Evolutionary conservation across 2,888 invertebrate genomes (phyloP), one percentile per base, ranked within the genome.

Genomic region (Drosophila algonquin): DNA sequence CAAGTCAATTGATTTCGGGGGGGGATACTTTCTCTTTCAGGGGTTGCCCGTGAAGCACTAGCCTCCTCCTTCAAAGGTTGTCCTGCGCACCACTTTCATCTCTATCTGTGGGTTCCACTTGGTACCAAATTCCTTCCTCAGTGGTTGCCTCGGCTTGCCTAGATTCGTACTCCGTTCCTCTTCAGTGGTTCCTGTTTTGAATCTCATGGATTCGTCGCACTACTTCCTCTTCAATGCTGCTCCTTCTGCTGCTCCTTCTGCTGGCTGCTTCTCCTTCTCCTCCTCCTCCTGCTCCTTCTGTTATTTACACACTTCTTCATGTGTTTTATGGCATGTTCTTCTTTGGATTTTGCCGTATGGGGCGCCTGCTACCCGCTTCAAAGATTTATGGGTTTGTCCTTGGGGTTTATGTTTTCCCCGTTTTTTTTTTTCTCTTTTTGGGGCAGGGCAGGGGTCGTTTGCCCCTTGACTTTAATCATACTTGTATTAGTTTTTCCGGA

Each of bases 271-370:
- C 30, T 21, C 2, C 16, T 32, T 5, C 24, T 21, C 32, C 72
- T 63, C 46, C 32, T 21, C 2, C 8, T 30, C 40, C 32, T 21
- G 58, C 63, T 59, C 58, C 55, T 55, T 74, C 47, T 73, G 77
- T 82, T 84, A 87, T 84, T 84, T 84, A 87, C 87, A 84, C 87
- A 85, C 76, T 67, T 73, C 80, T 81, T 85, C 82, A 79, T 85
- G 82, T 85, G 87, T 87, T 84, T 84, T 84, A 87, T 87, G 82
- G 85, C 82, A 77, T 84, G 84, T 87, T 85, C 64, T 75, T 73
- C 56, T 74, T 59, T 60, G 70, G 51, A 70, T 71, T 74, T 54
- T 50, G 50, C 57, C 55, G 73, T 55, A 65, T 80, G 73, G 65
- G 45, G 59, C 59, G 55, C 50, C n/a, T 50, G 61, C 71, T 65